Evolutionary conservation across 1,140 invertebrate genomes (phyloP).

Genomic region (Danaus plexippus): DNA sequence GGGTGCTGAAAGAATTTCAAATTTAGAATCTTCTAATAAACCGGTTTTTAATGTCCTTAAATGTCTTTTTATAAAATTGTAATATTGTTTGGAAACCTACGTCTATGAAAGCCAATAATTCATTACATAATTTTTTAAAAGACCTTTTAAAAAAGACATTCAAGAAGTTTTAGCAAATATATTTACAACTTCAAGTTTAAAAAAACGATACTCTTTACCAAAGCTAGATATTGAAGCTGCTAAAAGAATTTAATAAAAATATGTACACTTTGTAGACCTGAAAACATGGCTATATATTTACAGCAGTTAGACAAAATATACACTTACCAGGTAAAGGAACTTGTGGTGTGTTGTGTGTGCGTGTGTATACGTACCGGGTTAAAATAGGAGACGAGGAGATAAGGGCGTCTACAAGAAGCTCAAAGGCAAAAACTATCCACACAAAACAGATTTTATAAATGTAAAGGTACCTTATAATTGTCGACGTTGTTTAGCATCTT

Average conservation of each 20-base stretch:
- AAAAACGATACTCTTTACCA: not conserved
- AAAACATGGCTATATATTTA: constrained; percentile 19
- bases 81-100: too few species aligned
- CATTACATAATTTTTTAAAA: too few species aligned
- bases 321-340: constrained; percentile 16
- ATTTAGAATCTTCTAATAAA: too few species aligned
- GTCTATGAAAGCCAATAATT: too few species aligned
- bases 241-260: constrained; percentile 3
- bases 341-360: constrained; percentile 11
- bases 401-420: constrained; percentile 9
- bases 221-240: constrained; percentile 9
- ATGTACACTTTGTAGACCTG: constrained; percentile 6
- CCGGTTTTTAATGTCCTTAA: too few species aligned
- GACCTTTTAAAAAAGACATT: too few species aligned
- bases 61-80: too few species aligned
- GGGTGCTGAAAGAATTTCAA: constrained; percentile 73
- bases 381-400: not conserved
- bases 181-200: not conserved
- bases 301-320: constrained; percentile 21
- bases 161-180: too few species aligned
- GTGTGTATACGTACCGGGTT: constrained; percentile 10
- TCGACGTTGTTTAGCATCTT: constrained; percentile 40
- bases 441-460: constrained; percentile 28
- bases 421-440: constrained; percentile 31
- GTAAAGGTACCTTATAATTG: constrained; percentile 51